These are phyloP conservation scores for Toxotes chatareus DNA, from an alignment of 2,113 vertebrate species.

Conservation along the genomic window DNA sequence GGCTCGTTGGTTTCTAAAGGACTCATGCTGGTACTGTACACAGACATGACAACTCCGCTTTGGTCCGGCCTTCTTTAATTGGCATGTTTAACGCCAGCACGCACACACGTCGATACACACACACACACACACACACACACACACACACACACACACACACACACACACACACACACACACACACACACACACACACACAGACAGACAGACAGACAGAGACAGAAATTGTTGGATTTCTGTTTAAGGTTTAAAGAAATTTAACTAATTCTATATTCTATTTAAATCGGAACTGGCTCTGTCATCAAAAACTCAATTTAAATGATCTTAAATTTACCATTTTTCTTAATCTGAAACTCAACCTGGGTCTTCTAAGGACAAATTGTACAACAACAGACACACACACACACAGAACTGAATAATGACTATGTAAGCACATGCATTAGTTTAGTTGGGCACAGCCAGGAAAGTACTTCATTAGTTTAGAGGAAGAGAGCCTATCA, in stretches of 20 bases:
- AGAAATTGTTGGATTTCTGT: conserved; percentile 14
- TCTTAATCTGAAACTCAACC: neutral
- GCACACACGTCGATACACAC: neutral
- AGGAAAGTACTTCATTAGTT: conserved; percentile 49
- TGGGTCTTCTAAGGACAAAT: neutral
- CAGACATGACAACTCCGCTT: conserved; percentile 77
- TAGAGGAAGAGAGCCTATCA: conserved; percentile 20
- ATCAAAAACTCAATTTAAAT: neutral
- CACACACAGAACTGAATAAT: neutral
- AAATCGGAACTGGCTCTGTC: neutral
- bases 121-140: neutral
- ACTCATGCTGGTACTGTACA: conserved; percentile 90
- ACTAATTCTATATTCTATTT: neutral
- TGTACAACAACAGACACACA: neutral
- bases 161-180: neutral
- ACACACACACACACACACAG: neutral
- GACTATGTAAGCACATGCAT: neutral
- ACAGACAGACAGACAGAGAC: neutral
- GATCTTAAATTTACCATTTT: neutral
- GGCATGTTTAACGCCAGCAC: conserved; percentile 58
- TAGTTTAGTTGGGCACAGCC: conserved; percentile 6
- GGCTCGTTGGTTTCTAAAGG: conserved; percentile 93
- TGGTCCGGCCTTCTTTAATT: conserved; percentile 66
- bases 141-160: neutral
- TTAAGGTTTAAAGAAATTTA: neutral